Conservation (phyloP, 2,888 invertebrate genomes). For the Drosophila conformis region DNA sequence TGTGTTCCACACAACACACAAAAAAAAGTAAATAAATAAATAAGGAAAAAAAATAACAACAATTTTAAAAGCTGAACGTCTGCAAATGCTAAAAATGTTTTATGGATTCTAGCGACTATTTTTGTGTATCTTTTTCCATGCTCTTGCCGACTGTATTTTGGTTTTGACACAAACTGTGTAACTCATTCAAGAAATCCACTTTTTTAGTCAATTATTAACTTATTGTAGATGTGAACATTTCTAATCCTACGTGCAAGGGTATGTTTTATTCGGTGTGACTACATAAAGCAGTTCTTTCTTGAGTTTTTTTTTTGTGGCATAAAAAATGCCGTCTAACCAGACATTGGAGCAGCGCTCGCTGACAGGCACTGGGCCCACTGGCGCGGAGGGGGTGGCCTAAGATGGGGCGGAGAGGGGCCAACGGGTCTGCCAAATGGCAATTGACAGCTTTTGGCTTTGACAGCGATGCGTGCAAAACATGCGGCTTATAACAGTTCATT, state of each 20-base stretch:
- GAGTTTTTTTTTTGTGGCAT: conserved; percentile 23
- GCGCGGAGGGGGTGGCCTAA: conserved; percentile 17
- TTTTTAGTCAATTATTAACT: background rate
- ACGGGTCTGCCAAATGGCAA: conserved; percentile 60
- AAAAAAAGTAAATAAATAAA: conserved; percentile 34
- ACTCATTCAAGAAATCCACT: background rate
- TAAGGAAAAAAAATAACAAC: conserved; percentile 16
- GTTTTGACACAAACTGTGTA: background rate
- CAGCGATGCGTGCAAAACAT: conserved; percentile 63
- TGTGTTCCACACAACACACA: conserved; percentile 37
- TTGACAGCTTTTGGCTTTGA: conserved; percentile 55
- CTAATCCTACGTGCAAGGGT: background rate
- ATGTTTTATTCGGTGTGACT: background rate
- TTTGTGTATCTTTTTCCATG: conserved; percentile 29
- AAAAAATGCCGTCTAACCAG: conserved; percentile 77
- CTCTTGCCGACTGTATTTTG: background rate
- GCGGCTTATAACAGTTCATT: conserved; percentile 75
- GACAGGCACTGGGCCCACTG: conserved; percentile 40
- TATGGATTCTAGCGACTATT: conserved; percentile 61
- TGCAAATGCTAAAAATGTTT: conserved; percentile 78
- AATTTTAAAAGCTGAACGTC: conserved; percentile 74
- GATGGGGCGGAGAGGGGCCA: conserved; percentile 44
- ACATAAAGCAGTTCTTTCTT: background rate
- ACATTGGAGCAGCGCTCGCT: conserved; percentile 43
- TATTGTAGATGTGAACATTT: background rate